Conservation (phyloP, 2,113 vertebrate genomes). For the mouse (Mus musculus) region GRCm39 chr8:48270001-48270500, state of each 20-base stretch:
- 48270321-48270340: not conserved
- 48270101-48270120: not conserved
- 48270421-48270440: not conserved
- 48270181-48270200: not conserved
- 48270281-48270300: not conserved
- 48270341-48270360: not conserved
- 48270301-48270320: not conserved
- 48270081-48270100: not conserved
- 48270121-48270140: not conserved
- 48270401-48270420: too few relatives aligned
- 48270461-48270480: not conserved
- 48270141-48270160: not conserved
- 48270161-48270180: not conserved
- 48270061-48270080: not conserved
- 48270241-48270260: not conserved
- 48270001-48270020: too few relatives aligned
- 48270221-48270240: not conserved
- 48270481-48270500: not conserved
- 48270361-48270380: not conserved
- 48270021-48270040: not conserved
- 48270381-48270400: not conserved
- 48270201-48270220: not conserved
- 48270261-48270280: not conserved
- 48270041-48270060: not conserved
- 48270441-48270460: not conserved